phyloP scores from a whole-genome alignment of 2,888 invertebrate species.

The Pterostichus madidus region DNA sequence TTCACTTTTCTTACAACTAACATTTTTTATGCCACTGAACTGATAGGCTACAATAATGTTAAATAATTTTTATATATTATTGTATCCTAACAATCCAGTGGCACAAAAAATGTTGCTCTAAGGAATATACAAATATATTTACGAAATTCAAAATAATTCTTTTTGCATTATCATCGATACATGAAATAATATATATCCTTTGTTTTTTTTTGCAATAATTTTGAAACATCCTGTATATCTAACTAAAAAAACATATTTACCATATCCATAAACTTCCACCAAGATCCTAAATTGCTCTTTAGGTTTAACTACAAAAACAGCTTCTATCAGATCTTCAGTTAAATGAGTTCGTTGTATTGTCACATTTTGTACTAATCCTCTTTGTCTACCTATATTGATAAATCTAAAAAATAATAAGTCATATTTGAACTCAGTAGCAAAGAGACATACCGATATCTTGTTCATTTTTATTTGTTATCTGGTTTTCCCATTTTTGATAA shows the following conservation, averaged over 20 bases:
- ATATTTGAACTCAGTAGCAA: not conserved
- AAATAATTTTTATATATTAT: too few species aligned
- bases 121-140: too few species aligned
- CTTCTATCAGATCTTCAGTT: conserved; percentile 20
- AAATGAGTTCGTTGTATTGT: not conserved
- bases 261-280: conserved; percentile 14
- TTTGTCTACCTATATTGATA: conserved; percentile 6
- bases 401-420: not conserved
- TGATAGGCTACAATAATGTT: too few species aligned
- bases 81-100: too few species aligned
- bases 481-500: not conserved
- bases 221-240: too few species aligned
- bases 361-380: not conserved
- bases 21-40: too few species aligned
- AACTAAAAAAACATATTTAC: not conserved
- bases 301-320: not conserved
- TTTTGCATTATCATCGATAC: too few species aligned
- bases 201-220: too few species aligned
- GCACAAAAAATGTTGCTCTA: too few species aligned
- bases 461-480: conserved; percentile 8
- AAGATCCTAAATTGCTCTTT: not conserved
- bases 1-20: too few species aligned
- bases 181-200: too few species aligned
- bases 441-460: not conserved
- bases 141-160: too few species aligned